Base-by-base conservation (phyloP, 2,113 vertebrate species). In the Sinosuthora webbiana region DNA sequence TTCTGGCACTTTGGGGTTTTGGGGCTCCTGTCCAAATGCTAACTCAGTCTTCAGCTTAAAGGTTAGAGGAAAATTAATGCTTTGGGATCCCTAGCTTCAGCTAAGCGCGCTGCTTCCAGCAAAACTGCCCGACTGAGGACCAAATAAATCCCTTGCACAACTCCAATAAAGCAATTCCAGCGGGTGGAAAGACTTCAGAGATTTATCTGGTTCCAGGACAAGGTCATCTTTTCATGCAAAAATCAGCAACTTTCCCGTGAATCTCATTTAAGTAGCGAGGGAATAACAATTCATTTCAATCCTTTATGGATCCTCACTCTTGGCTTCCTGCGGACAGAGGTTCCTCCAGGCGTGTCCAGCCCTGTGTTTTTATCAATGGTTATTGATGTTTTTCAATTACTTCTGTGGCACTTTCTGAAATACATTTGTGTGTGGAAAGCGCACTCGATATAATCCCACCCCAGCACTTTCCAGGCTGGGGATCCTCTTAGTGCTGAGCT, bases 311-410 rank as follows among this genome's bases (percentile, higher is more conserved):
- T 83, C 86, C 87, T 83, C 86, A 75, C 42, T 93, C 91, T 27
- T 53, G 8, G 21, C 71, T 93, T 97, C 84, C 89, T 79, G 82
- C 11, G 2, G 30, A 60, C 86, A 60, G 75, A 89, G 67, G 86
- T 73, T 96, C 96, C 6, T 0, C 74, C 94, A 96, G 83, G 93
- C 71, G 3, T 87, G 83, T 67, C 94, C 83, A 83, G 64, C 31
- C 90, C 88, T 65, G 78, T 87, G 93, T 53, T 90, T 79, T 86
- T 79, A 96, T 97, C 25, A 65, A 97, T 96, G 5, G 6, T 96
- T 98, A 97, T 94, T 96, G 96, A 98, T 87, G 80, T 80, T 97
- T 97, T 97, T 69, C 96, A 95, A 83, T 96, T 96, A 89, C 83
- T 93, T 67, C 71, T 21, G 39, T 94, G 97, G 87, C 96, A 97